Evolutionary conservation across 1,140 invertebrate genomes (phyloP).

Genomic region (Zaprionus camerounensis): DNA sequence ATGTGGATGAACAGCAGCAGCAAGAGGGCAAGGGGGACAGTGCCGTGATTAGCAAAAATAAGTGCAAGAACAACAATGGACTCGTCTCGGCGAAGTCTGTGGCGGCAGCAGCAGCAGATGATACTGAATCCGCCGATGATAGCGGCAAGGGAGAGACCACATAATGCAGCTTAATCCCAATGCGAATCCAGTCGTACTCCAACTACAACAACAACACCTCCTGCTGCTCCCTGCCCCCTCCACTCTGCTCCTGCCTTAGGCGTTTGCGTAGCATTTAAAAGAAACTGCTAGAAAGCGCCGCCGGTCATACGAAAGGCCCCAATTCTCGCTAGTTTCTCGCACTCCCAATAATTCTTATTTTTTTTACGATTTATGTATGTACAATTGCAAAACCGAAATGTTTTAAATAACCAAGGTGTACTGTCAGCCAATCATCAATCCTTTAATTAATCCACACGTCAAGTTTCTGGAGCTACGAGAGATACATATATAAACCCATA

Average conservation of each 20-base stretch:
- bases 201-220: slow-evolving; percentile 8
- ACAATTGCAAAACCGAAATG: slow-evolving; percentile 26
- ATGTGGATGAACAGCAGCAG: slow-evolving; percentile 86
- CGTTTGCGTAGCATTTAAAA: slow-evolving; percentile 50
- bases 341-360: slow-evolving; percentile 23
- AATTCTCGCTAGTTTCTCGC: slow-evolving; percentile 17
- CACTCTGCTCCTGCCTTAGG: slow-evolving; percentile 39
- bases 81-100: slow-evolving; percentile 37
- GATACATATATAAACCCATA: slow-evolving; percentile 50
- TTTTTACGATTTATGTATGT: slow-evolving; percentile 37
- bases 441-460: slow-evolving; percentile 5
- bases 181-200: not conserved
- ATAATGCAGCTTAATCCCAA: slow-evolving; percentile 60
- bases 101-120: slow-evolving; percentile 42
- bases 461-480: slow-evolving; percentile 29
- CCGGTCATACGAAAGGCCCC: not conserved
- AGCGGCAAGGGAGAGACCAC: slow-evolving; percentile 83
- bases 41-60: slow-evolving; percentile 42
- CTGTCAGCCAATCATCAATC: slow-evolving; percentile 27
- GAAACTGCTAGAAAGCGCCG: slow-evolving; percentile 20
- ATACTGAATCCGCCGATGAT: slow-evolving; percentile 77
- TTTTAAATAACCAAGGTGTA: not conserved
- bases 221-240: not conserved
- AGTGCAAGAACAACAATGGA: slow-evolving; percentile 72
- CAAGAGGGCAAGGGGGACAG: slow-evolving; percentile 48